Evolutionary conservation across 53 echinoderm and acorn worm genomes (phyloP), one percentile per base, ranked within the genome.

Genomic region (Astropecten irregularis): DNA sequence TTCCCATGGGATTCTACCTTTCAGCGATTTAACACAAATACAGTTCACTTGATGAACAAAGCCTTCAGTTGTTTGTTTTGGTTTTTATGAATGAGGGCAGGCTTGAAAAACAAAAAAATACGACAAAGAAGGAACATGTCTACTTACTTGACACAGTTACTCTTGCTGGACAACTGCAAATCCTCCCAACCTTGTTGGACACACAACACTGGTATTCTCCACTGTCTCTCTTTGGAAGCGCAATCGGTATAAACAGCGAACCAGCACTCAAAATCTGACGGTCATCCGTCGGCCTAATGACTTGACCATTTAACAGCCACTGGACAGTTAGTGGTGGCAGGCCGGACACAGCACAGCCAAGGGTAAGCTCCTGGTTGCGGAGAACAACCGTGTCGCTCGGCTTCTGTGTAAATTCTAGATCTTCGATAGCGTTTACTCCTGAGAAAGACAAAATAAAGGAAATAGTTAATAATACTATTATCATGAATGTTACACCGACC

Each of bases 151-250:
- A 64, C 52, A 90, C 54, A 28, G 71, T 34, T 54, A 90, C 81
- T 29, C 68, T 67, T n/a, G 63, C 85, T 1, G 55, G 77, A 37
- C 69, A 42, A 42, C 90, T 90, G 85, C 90, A 90, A 60, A 90
- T 85, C 60, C 70, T 85, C 19, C 90, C 90, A 18, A 85, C 59
- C 1, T 69, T 67, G 26, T 85, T 90, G 69, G 77, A 66, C 32
- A 71, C 90, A 55, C 90, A 90, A 79, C 90, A 85, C 81, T 85
- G 84, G 63, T 90, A 90, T 11, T 53, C 51, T 69, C 90, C 90
- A 38, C 76, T 60, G 33, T 81, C 85, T 26, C 68, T 27, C 44
- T 85, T 79, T n/a, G 68, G 79, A 68, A 52, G 69, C 59, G 85
- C 90, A 68, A 49, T 77, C 46, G 57, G 28, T 30, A 90, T 19